phyloP scores from a whole-genome alignment of 2,113 vertebrate species.

The Hassar affinis region DNA sequence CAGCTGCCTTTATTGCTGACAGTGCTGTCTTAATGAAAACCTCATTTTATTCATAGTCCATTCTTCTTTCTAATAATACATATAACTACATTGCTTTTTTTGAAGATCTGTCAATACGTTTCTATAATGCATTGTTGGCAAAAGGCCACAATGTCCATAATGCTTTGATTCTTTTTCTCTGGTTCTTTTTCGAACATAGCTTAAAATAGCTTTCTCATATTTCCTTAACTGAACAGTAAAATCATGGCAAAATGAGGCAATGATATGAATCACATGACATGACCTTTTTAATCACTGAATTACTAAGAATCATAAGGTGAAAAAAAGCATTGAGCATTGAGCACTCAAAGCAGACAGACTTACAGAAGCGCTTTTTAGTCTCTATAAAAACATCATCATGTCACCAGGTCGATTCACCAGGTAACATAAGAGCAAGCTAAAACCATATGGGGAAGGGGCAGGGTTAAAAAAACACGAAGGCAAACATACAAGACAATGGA shows the following conservation, averaged over 20 bases:
- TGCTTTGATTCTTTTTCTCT: conserved; percentile 15
- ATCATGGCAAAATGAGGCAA: neutral
- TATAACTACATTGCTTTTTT: conserved; percentile 1
- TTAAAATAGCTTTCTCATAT: conserved; percentile 4
- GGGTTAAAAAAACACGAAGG: neutral
- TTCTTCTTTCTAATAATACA: conserved; percentile 10
- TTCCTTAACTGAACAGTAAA: neutral
- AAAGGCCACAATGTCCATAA: conserved; percentile 11
- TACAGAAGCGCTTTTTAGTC: neutral
- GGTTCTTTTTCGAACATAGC: neutral
- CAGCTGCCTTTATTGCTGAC: neutral
- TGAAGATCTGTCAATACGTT: conserved; percentile 16
- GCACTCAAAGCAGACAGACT: neutral
- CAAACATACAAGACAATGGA: neutral
- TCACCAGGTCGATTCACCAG: neutral
- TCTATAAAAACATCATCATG: neutral
- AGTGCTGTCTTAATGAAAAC: neutral
- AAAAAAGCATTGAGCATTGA: neutral
- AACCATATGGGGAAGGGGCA: neutral
- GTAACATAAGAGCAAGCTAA: neutral
- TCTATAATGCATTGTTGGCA: conserved; percentile 23
- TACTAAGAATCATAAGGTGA: neutral
- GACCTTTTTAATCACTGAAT: neutral
- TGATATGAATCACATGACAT: conserved; percentile 10
- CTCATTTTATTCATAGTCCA: neutral